A percentile compares a stretch with the other conserved stretches of the same genome.
Conservation (phyloP, 2,797 vertebrate genomes). For the Gambusia yucatana region DNA sequence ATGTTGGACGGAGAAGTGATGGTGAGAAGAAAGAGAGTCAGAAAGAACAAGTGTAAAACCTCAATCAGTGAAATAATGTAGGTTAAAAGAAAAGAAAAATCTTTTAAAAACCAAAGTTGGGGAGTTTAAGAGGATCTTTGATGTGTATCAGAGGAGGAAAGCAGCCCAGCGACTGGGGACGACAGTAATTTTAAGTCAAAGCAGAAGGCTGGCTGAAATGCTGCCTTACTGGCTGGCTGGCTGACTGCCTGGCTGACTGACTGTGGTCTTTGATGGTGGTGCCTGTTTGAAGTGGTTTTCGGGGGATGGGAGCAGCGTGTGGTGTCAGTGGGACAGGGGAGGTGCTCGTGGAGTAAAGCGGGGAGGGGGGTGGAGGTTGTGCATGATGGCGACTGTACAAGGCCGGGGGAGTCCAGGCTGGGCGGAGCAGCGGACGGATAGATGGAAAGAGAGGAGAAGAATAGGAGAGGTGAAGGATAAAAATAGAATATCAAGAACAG, state of each 20-base stretch:
- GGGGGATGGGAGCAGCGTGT: slow-evolving; percentile 83
- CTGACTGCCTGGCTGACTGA: slow-evolving; percentile 77
- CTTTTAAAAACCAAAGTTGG: slow-evolving; percentile 81
- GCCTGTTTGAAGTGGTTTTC: slow-evolving; percentile 87
- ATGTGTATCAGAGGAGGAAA: slow-evolving; percentile 85
- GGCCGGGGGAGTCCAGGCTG: slow-evolving; percentile 45
- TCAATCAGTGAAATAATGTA: slow-evolving; percentile 70
- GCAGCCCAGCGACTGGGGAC: slow-evolving; percentile 79
- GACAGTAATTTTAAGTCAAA: slow-evolving; percentile 86
- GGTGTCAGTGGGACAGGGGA: slow-evolving; percentile 84
- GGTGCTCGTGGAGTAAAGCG: slow-evolving; percentile 42
- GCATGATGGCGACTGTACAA: slow-evolving; percentile 64
- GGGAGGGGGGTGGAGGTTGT: slow-evolving; percentile 32
- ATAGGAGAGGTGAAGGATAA: slow-evolving; percentile 16
- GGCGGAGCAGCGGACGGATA: slow-evolving; percentile 38
- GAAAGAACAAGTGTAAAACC: slow-evolving; percentile 58
- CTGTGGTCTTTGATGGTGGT: slow-evolving; percentile 82
- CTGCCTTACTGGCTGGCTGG: slow-evolving; percentile 72
- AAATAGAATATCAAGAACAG: slow-evolving; percentile 6
- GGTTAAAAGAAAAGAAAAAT: slow-evolving; percentile 73
- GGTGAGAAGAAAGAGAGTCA: slow-evolving; percentile 46
- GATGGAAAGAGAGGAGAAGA: slow-evolving; percentile 33
- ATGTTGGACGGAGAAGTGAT: slow-evolving; percentile 44
- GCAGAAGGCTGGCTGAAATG: slow-evolving; percentile 82
- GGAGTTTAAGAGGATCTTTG: slow-evolving; percentile 85